Conservation (phyloP, 2,888 invertebrate species). For the Aproaerema taeniolella region DNA sequence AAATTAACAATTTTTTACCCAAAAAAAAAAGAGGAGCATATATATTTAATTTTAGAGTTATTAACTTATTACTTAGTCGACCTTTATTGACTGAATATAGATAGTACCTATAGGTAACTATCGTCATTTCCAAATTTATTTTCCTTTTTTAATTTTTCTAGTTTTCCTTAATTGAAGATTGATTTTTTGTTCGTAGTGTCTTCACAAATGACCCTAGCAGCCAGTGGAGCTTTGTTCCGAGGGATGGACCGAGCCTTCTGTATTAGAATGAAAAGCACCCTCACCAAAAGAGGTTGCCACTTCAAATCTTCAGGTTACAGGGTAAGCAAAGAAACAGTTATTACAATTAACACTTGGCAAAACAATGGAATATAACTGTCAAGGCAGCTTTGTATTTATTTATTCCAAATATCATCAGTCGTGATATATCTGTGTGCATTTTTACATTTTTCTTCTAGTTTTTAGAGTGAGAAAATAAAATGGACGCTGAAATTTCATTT, state of each 20-base stretch:
- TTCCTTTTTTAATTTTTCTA: background rate
- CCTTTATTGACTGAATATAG: no score
- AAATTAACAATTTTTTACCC: no score
- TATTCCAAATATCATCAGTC: no score
- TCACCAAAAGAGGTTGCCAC: conserved; percentile 97
- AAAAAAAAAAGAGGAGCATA: no score
- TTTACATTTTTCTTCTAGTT: conserved; percentile 47
- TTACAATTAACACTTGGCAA: background rate
- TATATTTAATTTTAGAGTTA: no score
- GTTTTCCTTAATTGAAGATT: no score
- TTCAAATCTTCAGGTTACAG: conserved; percentile 97
- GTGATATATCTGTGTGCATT: conserved; percentile 60
- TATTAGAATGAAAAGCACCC: conserved; percentile 97
- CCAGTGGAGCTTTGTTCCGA: conserved; percentile 84
- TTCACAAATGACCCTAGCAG: conserved; percentile 87
- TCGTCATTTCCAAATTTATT: background rate
- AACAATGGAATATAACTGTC: no score
- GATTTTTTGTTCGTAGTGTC: conserved; percentile 88
- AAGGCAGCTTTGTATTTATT: no score
- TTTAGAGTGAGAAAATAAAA: conserved; percentile 54
- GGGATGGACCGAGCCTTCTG: conserved; percentile 96
- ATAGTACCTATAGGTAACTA: no score
- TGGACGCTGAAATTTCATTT: conserved; percentile 73
- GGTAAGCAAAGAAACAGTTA: conserved; percentile 81
- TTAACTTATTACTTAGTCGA: no score